Conservation (phyloP, 2,888 invertebrate species). For the Folsomia candida region DNA sequence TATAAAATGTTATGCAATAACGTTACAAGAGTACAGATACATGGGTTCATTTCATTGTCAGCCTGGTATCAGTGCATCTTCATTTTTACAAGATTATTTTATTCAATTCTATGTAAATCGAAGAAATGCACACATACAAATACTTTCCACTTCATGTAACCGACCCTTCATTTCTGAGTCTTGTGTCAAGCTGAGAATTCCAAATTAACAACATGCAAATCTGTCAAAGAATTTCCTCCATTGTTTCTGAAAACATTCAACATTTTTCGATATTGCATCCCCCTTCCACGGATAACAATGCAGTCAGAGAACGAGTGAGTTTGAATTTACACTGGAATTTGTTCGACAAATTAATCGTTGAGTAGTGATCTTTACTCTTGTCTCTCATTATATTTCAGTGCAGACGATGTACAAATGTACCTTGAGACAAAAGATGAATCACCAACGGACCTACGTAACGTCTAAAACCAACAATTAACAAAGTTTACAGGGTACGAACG, state of each 20-base stretch:
- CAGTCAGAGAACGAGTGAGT: neutral
- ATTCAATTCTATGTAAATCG: neutral
- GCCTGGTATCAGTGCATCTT: neutral
- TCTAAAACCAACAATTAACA: neutral
- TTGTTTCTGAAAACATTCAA: neutral
- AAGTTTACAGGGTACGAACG: neutral
- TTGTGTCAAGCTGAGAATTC: neutral
- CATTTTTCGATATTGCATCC: neutral
- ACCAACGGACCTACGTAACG: neutral
- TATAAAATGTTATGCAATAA: neutral
- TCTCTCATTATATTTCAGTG: neutral
- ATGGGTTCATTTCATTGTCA: neutral
- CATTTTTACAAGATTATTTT: neutral
- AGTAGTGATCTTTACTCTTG: neutral
- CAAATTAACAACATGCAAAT: neutral
- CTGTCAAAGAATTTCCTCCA: neutral
- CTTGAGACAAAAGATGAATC: neutral
- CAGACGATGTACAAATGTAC: neutral
- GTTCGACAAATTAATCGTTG: neutral
- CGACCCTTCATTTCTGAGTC: neutral
- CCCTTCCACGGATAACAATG: neutral
- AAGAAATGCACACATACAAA: neutral
- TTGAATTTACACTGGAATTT: neutral
- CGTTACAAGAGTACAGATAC: neutral
- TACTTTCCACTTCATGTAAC: neutral